These are phyloP conservation scores for Ancistrus triradiatus DNA, from an alignment of 2,113 vertebrate genomes.

Conservation along the genomic window DNA sequence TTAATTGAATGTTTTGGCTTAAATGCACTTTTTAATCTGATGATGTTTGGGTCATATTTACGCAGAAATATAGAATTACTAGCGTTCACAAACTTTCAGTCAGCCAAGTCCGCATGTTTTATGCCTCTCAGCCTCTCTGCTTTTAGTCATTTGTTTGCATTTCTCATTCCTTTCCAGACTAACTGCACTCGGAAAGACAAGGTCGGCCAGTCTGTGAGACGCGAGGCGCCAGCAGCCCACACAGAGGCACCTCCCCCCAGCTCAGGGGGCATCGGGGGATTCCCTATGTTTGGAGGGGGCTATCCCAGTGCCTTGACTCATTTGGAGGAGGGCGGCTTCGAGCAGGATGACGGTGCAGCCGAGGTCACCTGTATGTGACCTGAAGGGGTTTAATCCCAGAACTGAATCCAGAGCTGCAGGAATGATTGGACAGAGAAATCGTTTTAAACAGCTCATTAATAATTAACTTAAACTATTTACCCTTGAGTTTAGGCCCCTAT, in stretches of 20 bases:
- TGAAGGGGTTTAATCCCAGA: background rate
- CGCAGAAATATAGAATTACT: too few relatives aligned
- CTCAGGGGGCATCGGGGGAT: constrained; percentile 63
- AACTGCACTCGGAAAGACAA: constrained; percentile 38
- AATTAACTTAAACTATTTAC: background rate
- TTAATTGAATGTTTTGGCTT: too few relatives aligned
- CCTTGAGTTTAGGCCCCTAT: background rate
- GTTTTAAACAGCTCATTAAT: background rate
- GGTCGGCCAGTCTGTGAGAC: constrained; percentile 54
- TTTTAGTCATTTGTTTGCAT: too few relatives aligned
- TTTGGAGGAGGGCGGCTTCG: constrained; percentile 84
- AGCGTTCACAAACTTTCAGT: too few relatives aligned
- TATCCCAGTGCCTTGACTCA: constrained; percentile 75
- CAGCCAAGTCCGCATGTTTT: too few relatives aligned
- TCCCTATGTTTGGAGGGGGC: constrained; percentile 74
- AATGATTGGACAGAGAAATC: too few relatives aligned
- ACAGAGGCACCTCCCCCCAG: constrained; percentile 47
- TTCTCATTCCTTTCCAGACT: too few relatives aligned
- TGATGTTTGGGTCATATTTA: too few relatives aligned
- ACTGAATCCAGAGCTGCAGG: background rate
- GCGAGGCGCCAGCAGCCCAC: constrained; percentile 31
- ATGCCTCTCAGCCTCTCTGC: too few relatives aligned
- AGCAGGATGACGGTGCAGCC: constrained; percentile 89
- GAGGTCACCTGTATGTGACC: constrained; percentile 93
- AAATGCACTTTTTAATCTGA: too few relatives aligned